Evolutionary conservation across 1,140 invertebrate species (phyloP), one percentile per base, ranked within the genome.

Genomic region (Vanessa atalanta): DNA sequence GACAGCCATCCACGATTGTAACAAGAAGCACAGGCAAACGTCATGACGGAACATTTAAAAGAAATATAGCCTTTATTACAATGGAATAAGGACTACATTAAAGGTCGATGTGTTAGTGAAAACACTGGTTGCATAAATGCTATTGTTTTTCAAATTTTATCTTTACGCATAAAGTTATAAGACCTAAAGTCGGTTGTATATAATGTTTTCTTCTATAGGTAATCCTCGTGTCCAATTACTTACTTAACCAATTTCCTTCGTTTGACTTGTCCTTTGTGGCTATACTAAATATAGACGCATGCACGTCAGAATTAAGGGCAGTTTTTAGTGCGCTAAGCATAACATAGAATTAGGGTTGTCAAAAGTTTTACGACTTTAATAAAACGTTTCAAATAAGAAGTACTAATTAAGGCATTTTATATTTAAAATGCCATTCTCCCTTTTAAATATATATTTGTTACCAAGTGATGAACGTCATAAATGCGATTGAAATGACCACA

Each of bases 201-300:
- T 50, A 5, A 57, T 47, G 9, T 61, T 68, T 16, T n/a, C 55
- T 7, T 61, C 57, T 48, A 48, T 67, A n/a, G 50, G 26, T 61
- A 15, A 61, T 61, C 12, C 67, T 61, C 71, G 70, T 70, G 57
- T 55, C 43, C 77, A 75, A 82, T 82, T 82, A 82, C 73, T 73
- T 78, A 79, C 77, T 82, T 82, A 80, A 77, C 77, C 76, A 77
- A 80, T 78, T 78, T 78, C 76, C 77, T 79, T 73, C 75, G 65
- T 68, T 66, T 64, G 31, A 11, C 20, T 65, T 66, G 67, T 73
- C 77, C 77, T 75, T 79, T 75, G 71, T 75, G 68, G 70, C 47
- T 47, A 65, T 65, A 61, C n/a, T 65, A 65, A 75, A 64, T 57
- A 65, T 67, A 67, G 61, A 65, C 26, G 50, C 12, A 37, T 61